Percentiles rank a stretch among this genome's conserved stretches.
These are phyloP conservation scores for Drosophila pseudotakahashii DNA, from an alignment of 2,888 invertebrate species.

Conservation along the genomic window DNA sequence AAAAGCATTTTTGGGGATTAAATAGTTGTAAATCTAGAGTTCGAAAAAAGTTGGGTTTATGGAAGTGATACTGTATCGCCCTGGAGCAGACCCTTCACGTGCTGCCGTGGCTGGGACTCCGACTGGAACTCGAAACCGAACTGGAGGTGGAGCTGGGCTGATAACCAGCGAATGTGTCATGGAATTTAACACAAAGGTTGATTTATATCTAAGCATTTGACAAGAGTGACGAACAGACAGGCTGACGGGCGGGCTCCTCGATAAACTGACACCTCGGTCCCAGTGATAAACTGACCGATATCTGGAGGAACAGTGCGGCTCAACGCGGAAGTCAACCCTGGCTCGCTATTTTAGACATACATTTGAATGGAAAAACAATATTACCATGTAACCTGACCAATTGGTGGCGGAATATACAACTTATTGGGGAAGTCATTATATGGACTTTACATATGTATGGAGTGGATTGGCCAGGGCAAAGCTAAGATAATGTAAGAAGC, in stretches of 20 bases:
- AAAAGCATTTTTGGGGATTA: not conserved
- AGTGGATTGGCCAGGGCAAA: not conserved
- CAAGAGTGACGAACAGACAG: constrained; percentile 56
- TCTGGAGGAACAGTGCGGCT: constrained; percentile 1
- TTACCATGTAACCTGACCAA: not conserved
- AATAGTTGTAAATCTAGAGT: too few relatives aligned
- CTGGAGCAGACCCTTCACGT: constrained; percentile 18
- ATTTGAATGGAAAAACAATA: not conserved
- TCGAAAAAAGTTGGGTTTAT: too few relatives aligned
- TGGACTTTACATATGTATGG: constrained; percentile 2
- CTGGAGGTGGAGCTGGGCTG: constrained; percentile 25
- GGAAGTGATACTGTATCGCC: not conserved
- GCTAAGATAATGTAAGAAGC: not conserved
- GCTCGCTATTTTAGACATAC: not conserved
- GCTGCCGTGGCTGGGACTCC: constrained; percentile 4
- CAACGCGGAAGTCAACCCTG: not conserved
- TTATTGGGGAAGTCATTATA: not conserved
- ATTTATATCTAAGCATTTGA: constrained; percentile 75
- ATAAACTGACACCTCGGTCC: constrained; percentile 56
- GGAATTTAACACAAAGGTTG: constrained; percentile 70
- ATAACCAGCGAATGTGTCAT: constrained; percentile 68
- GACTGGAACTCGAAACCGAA: constrained; percentile 1
- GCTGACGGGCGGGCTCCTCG: constrained; percentile 56
- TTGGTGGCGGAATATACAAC: not conserved
- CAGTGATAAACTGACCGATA: constrained; percentile 21